Evolutionary conservation across 2,113 vertebrate species (phyloP).

Genomic region (Piprites chloris): DNA sequence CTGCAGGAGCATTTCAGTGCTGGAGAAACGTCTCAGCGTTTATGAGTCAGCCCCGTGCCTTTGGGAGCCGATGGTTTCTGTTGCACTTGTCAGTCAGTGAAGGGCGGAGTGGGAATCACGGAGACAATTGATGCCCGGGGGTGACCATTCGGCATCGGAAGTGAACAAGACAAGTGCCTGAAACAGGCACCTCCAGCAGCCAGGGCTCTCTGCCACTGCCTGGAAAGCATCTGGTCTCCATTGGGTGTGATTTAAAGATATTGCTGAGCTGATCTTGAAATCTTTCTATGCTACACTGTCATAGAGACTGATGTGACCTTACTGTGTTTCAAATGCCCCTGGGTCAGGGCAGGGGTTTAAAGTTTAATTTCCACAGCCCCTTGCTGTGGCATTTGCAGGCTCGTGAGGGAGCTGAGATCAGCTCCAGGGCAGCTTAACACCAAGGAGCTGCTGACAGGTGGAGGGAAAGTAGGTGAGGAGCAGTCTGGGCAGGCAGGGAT

Average conservation of each 20-base stretch:
- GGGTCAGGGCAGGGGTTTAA: background rate
- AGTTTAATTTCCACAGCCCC: background rate
- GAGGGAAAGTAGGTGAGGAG: background rate
- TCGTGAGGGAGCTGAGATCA: background rate
- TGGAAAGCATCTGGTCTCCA: background rate
- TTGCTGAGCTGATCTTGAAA: background rate
- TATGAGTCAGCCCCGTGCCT: background rate
- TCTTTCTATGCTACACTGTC: accelerated
- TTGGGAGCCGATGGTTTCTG: background rate
- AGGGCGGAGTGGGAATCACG: background rate
- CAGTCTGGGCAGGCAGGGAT: background rate
- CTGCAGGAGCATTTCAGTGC: constrained; percentile 13
- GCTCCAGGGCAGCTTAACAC: background rate
- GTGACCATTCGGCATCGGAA: background rate
- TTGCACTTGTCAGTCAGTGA: background rate
- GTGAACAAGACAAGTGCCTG: background rate
- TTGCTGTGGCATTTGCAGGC: background rate
- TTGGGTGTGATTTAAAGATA: background rate
- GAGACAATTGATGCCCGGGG: background rate
- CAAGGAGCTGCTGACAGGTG: background rate
- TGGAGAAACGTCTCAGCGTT: background rate
- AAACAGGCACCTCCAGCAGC: background rate
- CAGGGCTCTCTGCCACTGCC: background rate
- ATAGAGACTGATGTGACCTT: background rate
- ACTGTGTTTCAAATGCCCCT: background rate